Evolutionary conservation across 2,888 invertebrate genomes (phyloP), one percentile per base, ranked within the genome.

Genomic region (Thera britannica): DNA sequence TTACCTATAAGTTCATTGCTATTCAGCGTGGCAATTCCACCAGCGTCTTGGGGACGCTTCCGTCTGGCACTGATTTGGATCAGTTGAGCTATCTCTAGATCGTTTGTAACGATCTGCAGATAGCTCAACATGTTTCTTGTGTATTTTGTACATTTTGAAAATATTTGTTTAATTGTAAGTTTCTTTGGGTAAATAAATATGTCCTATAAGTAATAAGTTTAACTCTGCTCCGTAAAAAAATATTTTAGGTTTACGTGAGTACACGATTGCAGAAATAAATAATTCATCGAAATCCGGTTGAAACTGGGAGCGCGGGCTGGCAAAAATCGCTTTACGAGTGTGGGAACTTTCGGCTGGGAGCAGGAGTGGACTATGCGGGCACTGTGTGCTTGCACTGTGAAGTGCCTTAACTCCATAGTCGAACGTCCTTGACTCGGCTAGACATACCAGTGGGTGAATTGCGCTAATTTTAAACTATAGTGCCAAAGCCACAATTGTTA

Each of bases 251-350:
- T 71, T 75, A 69, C 70, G 69, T 55, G 71, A 71, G 69, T 68
- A 71, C 72, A 68, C 72, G 77, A 67, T 74, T 77, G 75, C 68
- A 81, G 73, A 75, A 69, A 79, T 86, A 82, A 86, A 87, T 90
- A 86, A 90, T 90, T 90, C 84, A 88, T 85, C 73, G 75, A 86
- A 87, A 90, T 87, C 83, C 85, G 73, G 78, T 75, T 77, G 75
- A 82, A 80, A 80, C 80, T 79, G 80, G 77, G 77, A 81, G 75
- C 78, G 82, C 71, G 79, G 77, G 79, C 80, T 83, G 83, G 83
- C 80, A 88, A 90, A 91, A 92, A 92, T 89, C 85, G 87, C 77
- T 90, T 90, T 88, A 90, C 83, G 86, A 85, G 85, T 86, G 87
- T 86, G 87, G 86, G 82, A 87, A 85, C 79, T 78, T 64, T 65